Percentiles rank a stretch among this genome's conserved stretches.
phyloP scores from a whole-genome alignment of 2,797 vertebrate genomes.

The Anabas testudineus region DNA sequence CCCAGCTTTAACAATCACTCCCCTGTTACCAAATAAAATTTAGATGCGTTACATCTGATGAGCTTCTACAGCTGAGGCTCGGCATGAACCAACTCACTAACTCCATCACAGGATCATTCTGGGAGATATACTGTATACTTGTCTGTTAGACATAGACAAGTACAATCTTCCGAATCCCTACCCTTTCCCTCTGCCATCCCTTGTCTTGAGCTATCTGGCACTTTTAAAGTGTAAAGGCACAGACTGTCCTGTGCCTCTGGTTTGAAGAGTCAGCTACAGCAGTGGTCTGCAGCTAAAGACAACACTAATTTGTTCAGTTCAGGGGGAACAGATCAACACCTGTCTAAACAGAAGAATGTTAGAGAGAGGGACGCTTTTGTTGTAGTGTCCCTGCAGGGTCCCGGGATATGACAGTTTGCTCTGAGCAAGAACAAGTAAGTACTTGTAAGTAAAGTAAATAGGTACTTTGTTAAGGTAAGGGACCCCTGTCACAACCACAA shows the following conservation, averaged over 20 bases:
- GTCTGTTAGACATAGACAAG: too few relatives aligned
- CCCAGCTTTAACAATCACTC: slow-evolving; percentile 33
- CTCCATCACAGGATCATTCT: background rate
- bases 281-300: slow-evolving; percentile 29
- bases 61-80: background rate
- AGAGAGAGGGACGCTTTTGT: slow-evolving; percentile 58
- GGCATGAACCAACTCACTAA: too few relatives aligned
- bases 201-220: too few relatives aligned
- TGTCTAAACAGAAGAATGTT: slow-evolving; percentile 72
- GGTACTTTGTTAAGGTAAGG: too few relatives aligned
- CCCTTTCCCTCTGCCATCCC: too few relatives aligned
- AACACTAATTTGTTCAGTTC: slow-evolving; percentile 72
- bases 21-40: slow-evolving; percentile 54
- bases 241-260: background rate
- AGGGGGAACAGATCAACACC: slow-evolving; percentile 71
- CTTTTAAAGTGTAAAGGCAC: background rate
- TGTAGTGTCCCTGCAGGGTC: slow-evolving; percentile 58
- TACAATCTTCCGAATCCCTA: background rate
- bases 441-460: too few relatives aligned
- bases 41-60: slow-evolving; percentile 29
- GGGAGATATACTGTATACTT: background rate
- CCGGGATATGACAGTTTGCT: slow-evolving; percentile 56
- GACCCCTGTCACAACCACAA: too few relatives aligned
- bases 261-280: slow-evolving; percentile 28
- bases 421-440: slow-evolving; percentile 30